Evolutionary conservation across 2,797 vertebrate species (phyloP).

Genomic region (Scleropages formosus): DNA sequence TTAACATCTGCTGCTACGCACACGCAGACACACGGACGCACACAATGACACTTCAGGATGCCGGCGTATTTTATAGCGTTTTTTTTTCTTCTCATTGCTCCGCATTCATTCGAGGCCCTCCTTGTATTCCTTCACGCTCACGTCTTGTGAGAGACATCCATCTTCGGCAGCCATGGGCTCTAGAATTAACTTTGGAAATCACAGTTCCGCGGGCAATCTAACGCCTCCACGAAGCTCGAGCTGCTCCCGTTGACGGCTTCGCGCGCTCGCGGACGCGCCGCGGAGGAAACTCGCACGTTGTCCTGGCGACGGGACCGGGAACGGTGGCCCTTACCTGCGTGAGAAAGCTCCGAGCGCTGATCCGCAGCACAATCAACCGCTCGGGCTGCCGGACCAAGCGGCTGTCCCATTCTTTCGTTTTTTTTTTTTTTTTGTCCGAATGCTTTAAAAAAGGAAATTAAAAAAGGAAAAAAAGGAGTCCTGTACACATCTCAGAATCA

Average conservation of each 20-base stretch:
- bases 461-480: background rate
- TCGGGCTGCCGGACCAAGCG: background rate
- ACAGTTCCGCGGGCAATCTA: background rate
- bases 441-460: background rate
- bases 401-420: background rate
- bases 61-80: too few relatives aligned
- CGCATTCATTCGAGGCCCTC: too few relatives aligned
- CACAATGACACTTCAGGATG: too few relatives aligned
- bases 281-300: background rate
- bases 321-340: background rate
- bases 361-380: background rate
- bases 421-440: background rate
- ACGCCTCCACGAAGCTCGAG: too few relatives aligned
- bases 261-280: too few relatives aligned
- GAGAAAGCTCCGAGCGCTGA: background rate
- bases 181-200: background rate
- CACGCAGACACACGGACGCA: too few relatives aligned
- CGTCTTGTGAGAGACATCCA: background rate
- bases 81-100: too few relatives aligned
- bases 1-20: too few relatives aligned
- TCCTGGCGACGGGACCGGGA: background rate
- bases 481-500: constrained; percentile 4
- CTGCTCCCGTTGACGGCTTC: background rate
- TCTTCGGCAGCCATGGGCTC: too few relatives aligned
- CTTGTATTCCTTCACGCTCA: too few relatives aligned